Evolutionary conservation across 2,888 invertebrate species (phyloP).

Genomic region (Acrobasis suavella): DNA sequence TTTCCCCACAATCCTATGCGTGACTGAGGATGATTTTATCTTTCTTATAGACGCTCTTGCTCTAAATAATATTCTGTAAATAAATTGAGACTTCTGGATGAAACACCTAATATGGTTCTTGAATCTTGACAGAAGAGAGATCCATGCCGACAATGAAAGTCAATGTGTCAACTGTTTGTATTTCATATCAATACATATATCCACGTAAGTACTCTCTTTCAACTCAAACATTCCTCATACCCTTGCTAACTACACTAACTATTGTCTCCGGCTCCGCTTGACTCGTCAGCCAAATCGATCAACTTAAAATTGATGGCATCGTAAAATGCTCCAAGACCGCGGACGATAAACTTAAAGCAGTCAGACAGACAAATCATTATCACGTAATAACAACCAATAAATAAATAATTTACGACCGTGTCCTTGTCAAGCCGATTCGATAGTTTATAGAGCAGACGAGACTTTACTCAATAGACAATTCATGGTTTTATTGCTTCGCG

Average conservation of each 20-base stretch:
- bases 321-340: conserved; percentile 37
- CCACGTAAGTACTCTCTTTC: too few species aligned
- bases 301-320: conserved; percentile 29
- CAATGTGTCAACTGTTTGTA: background rate
- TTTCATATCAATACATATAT: background rate
- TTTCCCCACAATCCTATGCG: too few species aligned
- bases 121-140: background rate
- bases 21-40: too few species aligned
- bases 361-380: conserved; percentile 48
- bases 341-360: conserved; percentile 33
- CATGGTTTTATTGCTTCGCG: conserved; percentile 55
- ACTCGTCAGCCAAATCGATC: conserved; percentile 21
- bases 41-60: too few species aligned
- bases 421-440: conserved; percentile 54
- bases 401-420: conserved; percentile 58
- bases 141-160: background rate
- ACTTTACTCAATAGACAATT: conserved; percentile 56
- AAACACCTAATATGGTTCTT: background rate
- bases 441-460: conserved; percentile 53
- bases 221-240: background rate
- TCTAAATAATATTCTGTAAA: too few species aligned
- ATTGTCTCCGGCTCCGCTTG: conserved; percentile 8
- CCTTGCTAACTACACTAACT: background rate
- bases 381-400: conserved; percentile 49
- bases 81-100: too few species aligned